Evolutionary conservation across 2,888 invertebrate genomes (phyloP).

Genomic region (Caenorhabditis becei): DNA sequence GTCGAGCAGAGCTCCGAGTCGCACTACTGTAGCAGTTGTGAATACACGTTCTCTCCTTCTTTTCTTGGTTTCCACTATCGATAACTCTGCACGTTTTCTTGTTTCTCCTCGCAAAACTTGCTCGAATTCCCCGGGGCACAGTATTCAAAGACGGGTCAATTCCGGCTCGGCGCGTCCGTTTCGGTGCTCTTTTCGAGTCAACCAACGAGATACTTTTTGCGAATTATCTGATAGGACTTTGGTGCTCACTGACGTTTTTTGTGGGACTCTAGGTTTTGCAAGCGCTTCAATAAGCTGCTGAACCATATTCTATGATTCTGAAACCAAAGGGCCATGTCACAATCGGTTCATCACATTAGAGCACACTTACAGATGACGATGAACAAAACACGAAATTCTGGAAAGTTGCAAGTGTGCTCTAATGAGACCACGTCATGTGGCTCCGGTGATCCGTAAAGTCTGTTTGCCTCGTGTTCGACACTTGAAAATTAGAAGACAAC

Average conservation of each 20-base stretch:
- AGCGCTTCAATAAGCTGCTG: too few relatives aligned
- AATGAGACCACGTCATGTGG: neutral
- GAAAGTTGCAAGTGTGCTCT: neutral
- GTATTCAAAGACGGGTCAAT: constrained; percentile 12
- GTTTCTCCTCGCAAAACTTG: neutral
- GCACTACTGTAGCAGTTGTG: too few relatives aligned
- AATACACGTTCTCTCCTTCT: neutral
- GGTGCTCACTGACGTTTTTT: neutral
- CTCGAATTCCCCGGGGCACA: constrained; percentile 6
- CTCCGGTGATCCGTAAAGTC: neutral
- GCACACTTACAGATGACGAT: too few relatives aligned
- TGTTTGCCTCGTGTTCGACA: neutral
- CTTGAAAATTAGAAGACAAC: constrained; percentile 11
- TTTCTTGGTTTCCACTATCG: neutral
- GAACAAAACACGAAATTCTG: too few relatives aligned
- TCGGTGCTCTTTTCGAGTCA: neutral
- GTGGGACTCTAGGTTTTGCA: too few relatives aligned
- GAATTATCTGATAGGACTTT: neutral
- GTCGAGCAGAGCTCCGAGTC: too few relatives aligned
- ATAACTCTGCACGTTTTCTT: neutral
- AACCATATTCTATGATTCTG: too few relatives aligned
- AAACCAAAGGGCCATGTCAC: too few relatives aligned
- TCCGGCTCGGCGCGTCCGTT: neutral
- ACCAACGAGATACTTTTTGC: neutral
- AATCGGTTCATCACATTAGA: too few relatives aligned